phyloP scores from a whole-genome alignment of 1,140 invertebrate species.

The Plutomurus gul region DNA sequence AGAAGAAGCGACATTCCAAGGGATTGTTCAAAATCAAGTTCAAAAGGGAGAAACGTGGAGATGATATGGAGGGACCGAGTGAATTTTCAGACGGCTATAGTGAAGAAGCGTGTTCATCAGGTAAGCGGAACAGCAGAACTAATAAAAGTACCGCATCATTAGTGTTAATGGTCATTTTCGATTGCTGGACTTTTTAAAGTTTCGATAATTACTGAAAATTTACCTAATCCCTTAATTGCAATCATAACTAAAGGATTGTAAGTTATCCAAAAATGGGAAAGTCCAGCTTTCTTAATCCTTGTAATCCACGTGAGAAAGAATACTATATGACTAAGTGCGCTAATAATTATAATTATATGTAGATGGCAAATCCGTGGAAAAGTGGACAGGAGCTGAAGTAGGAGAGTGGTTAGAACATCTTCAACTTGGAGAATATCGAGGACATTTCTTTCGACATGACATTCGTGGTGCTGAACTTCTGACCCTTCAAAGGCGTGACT shows the following conservation, averaged over 20 bases:
- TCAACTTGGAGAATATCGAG: slow-evolving; percentile 80
- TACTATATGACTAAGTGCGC: background rate
- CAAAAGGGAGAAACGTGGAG: slow-evolving; percentile 48
- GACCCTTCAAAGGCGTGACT: slow-evolving; percentile 78
- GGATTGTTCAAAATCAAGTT: slow-evolving; percentile 54
- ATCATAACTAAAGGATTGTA: too few species aligned
- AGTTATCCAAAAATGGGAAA: background rate
- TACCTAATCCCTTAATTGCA: too few species aligned
- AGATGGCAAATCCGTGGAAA: slow-evolving; percentile 54
- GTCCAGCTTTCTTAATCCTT: background rate
- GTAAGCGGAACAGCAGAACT: too few species aligned
- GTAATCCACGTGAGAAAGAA: background rate
- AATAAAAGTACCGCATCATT: too few species aligned
- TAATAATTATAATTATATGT: background rate
- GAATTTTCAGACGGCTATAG: slow-evolving; percentile 46
- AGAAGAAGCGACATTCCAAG: slow-evolving; percentile 55
- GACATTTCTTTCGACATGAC: slow-evolving; percentile 83
- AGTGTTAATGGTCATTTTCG: too few species aligned
- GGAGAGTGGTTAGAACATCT: slow-evolving; percentile 82
- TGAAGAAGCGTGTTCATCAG: slow-evolving; percentile 45
- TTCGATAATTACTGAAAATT: too few species aligned
- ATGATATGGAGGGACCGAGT: slow-evolving; percentile 35
- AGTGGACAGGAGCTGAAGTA: slow-evolving; percentile 66
- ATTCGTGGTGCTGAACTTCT: slow-evolving; percentile 88
- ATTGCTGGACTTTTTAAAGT: background rate